Evolutionary conservation across 2,888 invertebrate species (phyloP), one percentile per base, ranked within the genome.

Genomic region (Phasia obesa): DNA sequence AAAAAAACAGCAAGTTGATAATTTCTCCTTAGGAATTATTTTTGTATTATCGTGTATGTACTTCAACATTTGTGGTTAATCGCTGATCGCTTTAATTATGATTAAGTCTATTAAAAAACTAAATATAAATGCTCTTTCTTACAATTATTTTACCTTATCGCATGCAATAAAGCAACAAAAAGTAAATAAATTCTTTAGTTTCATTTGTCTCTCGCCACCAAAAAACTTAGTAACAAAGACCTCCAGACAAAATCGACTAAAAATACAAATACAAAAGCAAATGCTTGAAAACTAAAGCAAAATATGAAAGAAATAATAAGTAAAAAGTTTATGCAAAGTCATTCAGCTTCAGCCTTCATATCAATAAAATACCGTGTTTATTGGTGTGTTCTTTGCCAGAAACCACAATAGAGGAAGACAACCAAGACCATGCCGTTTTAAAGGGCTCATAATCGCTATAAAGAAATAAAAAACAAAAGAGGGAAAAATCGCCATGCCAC

Each of bases 101-200:
- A 27, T 27, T 27, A 55, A 31, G 19, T 27, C 27, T 31, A 15
- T 15, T 19, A 13, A 47, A 19, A 5, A 59, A 51, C 17, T 11
- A 57, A 23, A 35, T 47, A 31, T 31, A 31, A 23, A 47, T 47
- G 31, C 25, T 25, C 15, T 44, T 60, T 87, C 87, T 86, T 86
- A 55, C 15, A 60, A 65, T 53, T 73, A 74, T 87, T 53, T 59
- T 44, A 71, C 86, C 88, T 89, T 89, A 89, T 89, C 89, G 87
- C 88, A 69, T 73, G 89, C 88, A 89, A 90, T 90, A 90, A 90
- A 88, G 88, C 7, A 59, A 38, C 15, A 59, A 31, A 23, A 67
- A 59, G 21, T 9, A 69, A 4, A 59, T 65, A 90, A 90, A 89
- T 88, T 90, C 87, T 88, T 89, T 88, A 88, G 88, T 89, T 90